A percentile compares a stretch with the other conserved stretches of the same genome.
Conservation (phyloP, 1,140 invertebrate genomes). For the Neuroterus valhalla region DNA sequence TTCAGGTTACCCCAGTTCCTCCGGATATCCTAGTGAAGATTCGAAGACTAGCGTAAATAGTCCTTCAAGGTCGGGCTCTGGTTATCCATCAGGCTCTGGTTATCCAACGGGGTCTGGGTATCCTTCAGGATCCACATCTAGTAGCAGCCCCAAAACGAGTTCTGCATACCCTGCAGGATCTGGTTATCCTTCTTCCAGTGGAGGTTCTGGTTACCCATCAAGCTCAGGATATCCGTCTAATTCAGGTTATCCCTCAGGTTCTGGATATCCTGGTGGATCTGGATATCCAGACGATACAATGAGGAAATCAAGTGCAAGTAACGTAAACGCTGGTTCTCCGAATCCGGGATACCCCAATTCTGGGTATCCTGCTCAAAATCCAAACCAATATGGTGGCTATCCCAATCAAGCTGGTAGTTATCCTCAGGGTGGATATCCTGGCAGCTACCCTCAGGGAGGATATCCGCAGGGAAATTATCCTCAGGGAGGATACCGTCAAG, state of each 20-base stretch:
- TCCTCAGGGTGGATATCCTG: constrained; percentile 34
- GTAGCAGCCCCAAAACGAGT: too few species aligned
- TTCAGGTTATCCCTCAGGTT: constrained; percentile 49
- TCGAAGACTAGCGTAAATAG: neutral
- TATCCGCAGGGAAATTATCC: constrained; percentile 35
- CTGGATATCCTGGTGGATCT: constrained; percentile 39
- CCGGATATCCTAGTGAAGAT: constrained; percentile 36
- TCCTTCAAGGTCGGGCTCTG: constrained; percentile 29
- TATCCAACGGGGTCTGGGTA: constrained; percentile 37
- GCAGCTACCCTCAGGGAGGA: constrained; percentile 34
- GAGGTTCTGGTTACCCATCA: constrained; percentile 44
- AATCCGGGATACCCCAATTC: constrained; percentile 49
- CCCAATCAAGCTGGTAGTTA: constrained; percentile 32
- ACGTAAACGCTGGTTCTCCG: constrained; percentile 43
- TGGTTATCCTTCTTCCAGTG: constrained; percentile 44
- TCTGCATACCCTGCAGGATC: constrained; percentile 33
- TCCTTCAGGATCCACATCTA: too few species aligned
- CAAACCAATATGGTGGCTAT: constrained; percentile 39
- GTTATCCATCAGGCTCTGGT: constrained; percentile 45
- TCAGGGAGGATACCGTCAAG: constrained; percentile 38
- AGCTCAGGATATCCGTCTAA: constrained; percentile 48
- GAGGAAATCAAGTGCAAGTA: constrained; percentile 39
- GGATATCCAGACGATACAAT: constrained; percentile 33
- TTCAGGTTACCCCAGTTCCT: constrained; percentile 33
- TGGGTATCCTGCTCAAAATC: constrained; percentile 34